Evolutionary conservation across 2,113 vertebrate genomes (phyloP), one percentile per base, ranked within the genome.

Genomic region (Ellobius talpinus): DNA sequence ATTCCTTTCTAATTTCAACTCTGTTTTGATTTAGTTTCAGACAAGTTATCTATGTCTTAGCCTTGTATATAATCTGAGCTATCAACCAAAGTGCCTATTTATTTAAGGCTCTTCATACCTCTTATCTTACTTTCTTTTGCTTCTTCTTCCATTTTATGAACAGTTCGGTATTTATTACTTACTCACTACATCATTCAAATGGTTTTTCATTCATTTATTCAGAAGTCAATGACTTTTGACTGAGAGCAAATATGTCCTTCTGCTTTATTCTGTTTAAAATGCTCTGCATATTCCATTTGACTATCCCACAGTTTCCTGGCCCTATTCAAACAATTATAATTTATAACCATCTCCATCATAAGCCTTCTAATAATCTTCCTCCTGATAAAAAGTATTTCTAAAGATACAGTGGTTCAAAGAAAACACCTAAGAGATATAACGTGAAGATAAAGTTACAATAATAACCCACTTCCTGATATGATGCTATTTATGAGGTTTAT

Each of bases 1-100:
- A 0, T 76, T 14, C 11, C 33, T 84, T 66, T 94, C 73, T 65
- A 74, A 79, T 76, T 90, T 96, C 68, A 93, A 74, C 47, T 61
- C 79, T 58, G 63, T n/a, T 96, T 95, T 94, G 42, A 76, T 90
- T 68, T 55, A 94, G 45, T 66, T 96, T 92, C 42, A 87, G 78
- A 61, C 87, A 94, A 84, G 11, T 21, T 50, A 74, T 66, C 52
- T 91, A 19, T 65, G 8, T 95, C 42, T 86, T 47, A 66, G 13
- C 14, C 47, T 92, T 47, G 23, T 92, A 92, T 95, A 29, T 55
- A 87, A 79, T 87, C 11, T 63, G 58, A 89, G 29, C 7, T 23
- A 58, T 89, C 65, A 72, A 78, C 14, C 13, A 87, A 52, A 17
- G 45, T 65, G 9, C 76, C 55, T 86, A 45, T 31, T 86, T 87